phyloP scores from a whole-genome alignment of 2,113 vertebrate genomes.

The Galeopterus variegatus region DNA sequence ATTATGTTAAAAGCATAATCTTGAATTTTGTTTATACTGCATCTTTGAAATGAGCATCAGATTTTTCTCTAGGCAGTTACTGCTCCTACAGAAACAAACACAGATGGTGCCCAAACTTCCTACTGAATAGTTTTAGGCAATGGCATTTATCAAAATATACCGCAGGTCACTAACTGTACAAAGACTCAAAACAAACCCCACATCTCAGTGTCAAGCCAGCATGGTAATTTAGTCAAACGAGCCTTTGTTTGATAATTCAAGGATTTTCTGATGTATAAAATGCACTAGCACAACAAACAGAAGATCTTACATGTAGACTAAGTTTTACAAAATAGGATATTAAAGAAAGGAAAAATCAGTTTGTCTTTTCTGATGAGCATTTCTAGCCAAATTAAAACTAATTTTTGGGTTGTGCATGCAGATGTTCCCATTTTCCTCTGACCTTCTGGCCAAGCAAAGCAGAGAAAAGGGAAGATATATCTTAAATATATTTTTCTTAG shows the following conservation, averaged over 20 bases:
- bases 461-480: background rate
- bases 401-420: background rate
- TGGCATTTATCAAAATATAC: slow-evolving; percentile 75
- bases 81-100: slow-evolving; percentile 75
- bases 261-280: slow-evolving; percentile 72
- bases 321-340: slow-evolving; percentile 1
- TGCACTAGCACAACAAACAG: background rate
- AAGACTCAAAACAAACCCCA: slow-evolving; percentile 46
- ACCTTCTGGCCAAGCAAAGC: background rate
- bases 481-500: background rate
- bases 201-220: slow-evolving; percentile 35
- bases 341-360: background rate
- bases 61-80: slow-evolving; percentile 69
- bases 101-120: slow-evolving; percentile 71
- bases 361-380: slow-evolving; percentile 23
- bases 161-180: slow-evolving; percentile 66
- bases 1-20: slow-evolving; percentile 63
- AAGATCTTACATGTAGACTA: background rate
- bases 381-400: slow-evolving; percentile 25
- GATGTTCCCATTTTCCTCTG: background rate
- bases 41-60: slow-evolving; percentile 73
- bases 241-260: slow-evolving; percentile 58
- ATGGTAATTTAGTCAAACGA: slow-evolving; percentile 68
- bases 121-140: slow-evolving; percentile 65
- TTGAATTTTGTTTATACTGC: slow-evolving; percentile 79